phyloP scores from a whole-genome alignment of 1,140 invertebrate species.

The Chrysomallon squamiferum region DNA sequence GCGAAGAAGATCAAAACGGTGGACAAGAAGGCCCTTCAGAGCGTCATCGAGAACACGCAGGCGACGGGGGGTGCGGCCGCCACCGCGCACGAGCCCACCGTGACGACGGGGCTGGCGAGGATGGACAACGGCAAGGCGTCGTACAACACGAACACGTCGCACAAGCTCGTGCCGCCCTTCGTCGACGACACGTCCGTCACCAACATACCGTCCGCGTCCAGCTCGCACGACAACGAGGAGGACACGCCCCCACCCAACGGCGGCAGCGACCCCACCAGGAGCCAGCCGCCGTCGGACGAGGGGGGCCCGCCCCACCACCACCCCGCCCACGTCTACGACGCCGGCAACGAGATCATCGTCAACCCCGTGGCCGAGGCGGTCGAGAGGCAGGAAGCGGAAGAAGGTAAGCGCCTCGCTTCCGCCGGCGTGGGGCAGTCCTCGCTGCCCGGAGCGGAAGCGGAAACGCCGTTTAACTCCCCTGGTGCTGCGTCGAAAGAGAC shows the following conservation, averaged over 20 bases:
- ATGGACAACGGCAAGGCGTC: conserved; percentile 58
- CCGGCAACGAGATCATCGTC: conserved; percentile 67
- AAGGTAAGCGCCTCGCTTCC: conserved; percentile 14
- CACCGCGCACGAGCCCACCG: conserved; percentile 38
- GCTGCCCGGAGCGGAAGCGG: conserved; percentile 29
- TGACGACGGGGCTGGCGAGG: conserved; percentile 47
- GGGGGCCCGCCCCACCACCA: too few species aligned
- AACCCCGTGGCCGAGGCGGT: conserved; percentile 43
- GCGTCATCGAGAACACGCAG: conserved; percentile 55
- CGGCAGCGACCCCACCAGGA: conserved; percentile 56
- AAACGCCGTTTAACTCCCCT: conserved; percentile 32
- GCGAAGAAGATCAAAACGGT: conserved; percentile 31
- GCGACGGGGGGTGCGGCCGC: conserved; percentile 13
- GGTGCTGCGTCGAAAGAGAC: conserved; percentile 10
- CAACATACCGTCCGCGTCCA: conserved; percentile 69
- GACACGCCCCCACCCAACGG: conserved; percentile 27
- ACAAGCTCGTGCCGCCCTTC: conserved; percentile 42
- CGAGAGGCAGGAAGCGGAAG: conserved; percentile 15
- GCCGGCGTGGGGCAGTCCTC: too few species aligned
- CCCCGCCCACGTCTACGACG: conserved; percentile 82
- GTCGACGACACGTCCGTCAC: conserved; percentile 70
- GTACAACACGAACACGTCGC: conserved; percentile 65
- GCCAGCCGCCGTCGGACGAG: conserved; percentile 66
- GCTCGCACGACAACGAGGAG: conserved; percentile 74
- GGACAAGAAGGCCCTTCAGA: conserved; percentile 31